phyloP scores from a whole-genome alignment of 2,113 vertebrate genomes.

The Pao palembangensis region DNA sequence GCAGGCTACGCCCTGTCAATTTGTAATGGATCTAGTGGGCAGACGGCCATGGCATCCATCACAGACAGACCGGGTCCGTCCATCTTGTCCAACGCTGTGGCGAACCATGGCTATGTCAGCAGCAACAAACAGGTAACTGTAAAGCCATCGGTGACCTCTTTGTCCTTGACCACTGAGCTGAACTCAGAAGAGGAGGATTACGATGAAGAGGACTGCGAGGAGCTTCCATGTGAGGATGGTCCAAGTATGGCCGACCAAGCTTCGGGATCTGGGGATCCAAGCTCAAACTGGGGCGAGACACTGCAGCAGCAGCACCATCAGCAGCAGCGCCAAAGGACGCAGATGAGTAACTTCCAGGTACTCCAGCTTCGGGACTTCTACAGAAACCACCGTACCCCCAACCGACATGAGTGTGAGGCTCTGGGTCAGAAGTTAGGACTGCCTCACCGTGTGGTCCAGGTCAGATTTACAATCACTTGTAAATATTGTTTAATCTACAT shows the following conservation, averaged over 20 bases:
- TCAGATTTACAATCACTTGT: constrained; percentile 25
- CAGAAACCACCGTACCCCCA: constrained; percentile 80
- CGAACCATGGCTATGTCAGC: constrained; percentile 40
- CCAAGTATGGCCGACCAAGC: constrained; percentile 91
- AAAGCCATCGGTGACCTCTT: constrained; percentile 79
- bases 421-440: constrained; percentile 94
- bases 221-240: constrained; percentile 89
- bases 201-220: constrained; percentile 89
- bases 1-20: constrained; percentile 89
- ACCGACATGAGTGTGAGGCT: constrained; percentile 92
- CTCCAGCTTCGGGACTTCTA: constrained; percentile 76
- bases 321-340: constrained; percentile 80
- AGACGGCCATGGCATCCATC: constrained; percentile 64
- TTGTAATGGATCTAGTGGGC: constrained; percentile 82
- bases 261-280: constrained; percentile 87
- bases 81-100: constrained; percentile 41
- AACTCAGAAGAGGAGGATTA: constrained; percentile 88
- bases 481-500: neutral
- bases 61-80: constrained; percentile 63
- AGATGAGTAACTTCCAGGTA: constrained; percentile 80
- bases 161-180: constrained; percentile 83
- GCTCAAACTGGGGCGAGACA: constrained; percentile 84
- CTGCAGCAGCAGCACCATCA: constrained; percentile 79
- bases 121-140: constrained; percentile 48
- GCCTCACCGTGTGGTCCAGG: constrained; percentile 95